Base-by-base conservation (phyloP, 2,797 vertebrate species). In the Eupleurogrammus muticus region DNA sequence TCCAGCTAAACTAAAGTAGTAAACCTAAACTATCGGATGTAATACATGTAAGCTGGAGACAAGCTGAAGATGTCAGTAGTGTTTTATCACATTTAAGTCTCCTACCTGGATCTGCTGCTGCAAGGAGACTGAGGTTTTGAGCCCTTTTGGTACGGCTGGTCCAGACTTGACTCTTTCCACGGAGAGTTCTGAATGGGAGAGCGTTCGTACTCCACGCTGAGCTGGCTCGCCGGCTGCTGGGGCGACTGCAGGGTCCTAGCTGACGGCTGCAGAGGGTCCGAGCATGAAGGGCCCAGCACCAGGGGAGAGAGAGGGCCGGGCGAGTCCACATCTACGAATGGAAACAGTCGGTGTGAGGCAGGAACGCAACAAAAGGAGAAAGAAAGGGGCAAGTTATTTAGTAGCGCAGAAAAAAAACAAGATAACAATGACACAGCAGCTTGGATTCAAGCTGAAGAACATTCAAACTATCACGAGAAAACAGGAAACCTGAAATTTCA, bases 121-220 rank as follows among this genome's bases (percentile, higher is more conserved):
- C 81, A 82, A 2, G 90, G 75, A 0, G 93, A 93, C 36, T 54
- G 83, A 42, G 90, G 83, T 54, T 94, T 95, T 44, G 90, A 81
- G 17, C 75, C 70, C 83, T 94, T 97, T 81, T 94, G 93, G 19
- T 96, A 97, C 14, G 96, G 97, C 73, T 95, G 94, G 81, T 97
- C 97, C 79, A 98, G 91, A 81, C 95, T 97, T 58, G 96, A 95
- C 89, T 98, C 97, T 59, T 88, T 96, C 97, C 97, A 98, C 0
- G 96, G 96, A 50, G 95, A 94, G 87, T 96, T 96, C 87, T 96
- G 95, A 76, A 97, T 94, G 5, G 96, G 96, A 4, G 95, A 93
- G 24, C 90, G 91, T 48, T 96, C 92, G 3, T 88, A 84, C 66
- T 89, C 89, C 79, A 85, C 80, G 10, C 76, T 82, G 75, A 78